Base-by-base conservation (phyloP, 2,888 invertebrate species). In the Spodoptera littoralis region DNA sequence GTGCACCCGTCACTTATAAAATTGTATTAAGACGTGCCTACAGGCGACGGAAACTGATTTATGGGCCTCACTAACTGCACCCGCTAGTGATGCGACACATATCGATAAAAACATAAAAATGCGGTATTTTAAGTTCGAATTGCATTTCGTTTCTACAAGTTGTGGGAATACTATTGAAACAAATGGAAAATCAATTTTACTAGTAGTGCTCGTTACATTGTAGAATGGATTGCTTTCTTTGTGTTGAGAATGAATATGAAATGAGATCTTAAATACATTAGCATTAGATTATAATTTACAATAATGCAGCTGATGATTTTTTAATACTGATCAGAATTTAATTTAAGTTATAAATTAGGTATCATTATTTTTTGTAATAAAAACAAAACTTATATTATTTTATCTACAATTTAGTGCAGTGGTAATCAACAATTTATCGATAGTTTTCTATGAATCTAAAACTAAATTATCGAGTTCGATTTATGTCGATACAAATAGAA, bases 21-120 rank as follows among this genome's bases (percentile, higher is more conserved):
- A 92, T 90, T 90, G 90, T 92, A 92, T 92, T 91, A 91, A 92
- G 92, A 92, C 88, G 79, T 88, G 89, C 88, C 88, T 88, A 88
- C 84, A 70, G 81, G 87, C 85, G 80, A 82, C 87, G 87, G 82
- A 85, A 86, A 84, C 88, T 92, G 92, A 93, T 92, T 92, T 92
- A 92, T 90, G 85, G 73, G 80, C 65, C 73, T 75, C 82, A 84
- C 88, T 87, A 86, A 86, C 88, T 91, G 90, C 91, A 91, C 72
- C 84, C 78, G 46, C 62, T 85, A 87, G 86, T 80, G 87, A 69
- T 76, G 84, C n/a, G 73, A 65, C 53, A 58, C 27, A 56, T 53
- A 59, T 72, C 71, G 71, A 72, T 67, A 60, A 65, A 55, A 18
- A 58, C 49, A 47, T 65, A 65, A 50, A 59, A 53, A 18, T 18